Evolutionary conservation across 2,113 vertebrate genomes (phyloP), one percentile per base, ranked within the genome.

Genomic region (Corythaeola cristata): DNA sequence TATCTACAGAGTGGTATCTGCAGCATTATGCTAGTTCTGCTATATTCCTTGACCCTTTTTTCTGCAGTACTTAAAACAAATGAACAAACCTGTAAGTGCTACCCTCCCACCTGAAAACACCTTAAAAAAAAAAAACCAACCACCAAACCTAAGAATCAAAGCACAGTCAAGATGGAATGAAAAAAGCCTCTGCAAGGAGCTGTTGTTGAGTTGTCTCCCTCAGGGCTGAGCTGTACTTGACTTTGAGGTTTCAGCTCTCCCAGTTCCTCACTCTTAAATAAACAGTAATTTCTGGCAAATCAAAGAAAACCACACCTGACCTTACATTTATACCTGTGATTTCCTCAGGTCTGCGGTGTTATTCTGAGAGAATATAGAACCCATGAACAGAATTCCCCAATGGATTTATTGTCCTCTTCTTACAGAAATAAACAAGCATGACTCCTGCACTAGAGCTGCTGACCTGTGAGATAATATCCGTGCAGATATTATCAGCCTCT

Each of bases 241-340:
- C 71, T 91, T 88, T 47, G 81, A 82, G 87, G 52, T 89, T 95
- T 95, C 81, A 72, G 58, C 30, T 76, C 69, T 93, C 52, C 45
- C n/a, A 72, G 41, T 82, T 88, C 59, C 83, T 53, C 19, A 49
- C 37, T 55, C 75, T 93, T 96, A 71, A 80, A 69, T 14, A 93
- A 90, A 89, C 14, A 59, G 39, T 55, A 62, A n/a, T 33, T 95
- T 81, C 49, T 87, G 69, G 73, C 66, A 90, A 92, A 78, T 71
- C 30, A 81, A 82, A 86, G 73, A 90, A 94, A 95, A 90, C 45
- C 75, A 91, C 84, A 85, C 66, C 84, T 81, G 62, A 73, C 27
- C 56, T 86, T 90, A 53, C 32, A 69, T 73, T 93, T 68, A 85
- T 91, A 94, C 62, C 58, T 95, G 45, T 60, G 28, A 85, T 79